Evolutionary conservation across 2,113 vertebrate genomes (phyloP).

Genomic region (Polypterus bichir): DNA sequence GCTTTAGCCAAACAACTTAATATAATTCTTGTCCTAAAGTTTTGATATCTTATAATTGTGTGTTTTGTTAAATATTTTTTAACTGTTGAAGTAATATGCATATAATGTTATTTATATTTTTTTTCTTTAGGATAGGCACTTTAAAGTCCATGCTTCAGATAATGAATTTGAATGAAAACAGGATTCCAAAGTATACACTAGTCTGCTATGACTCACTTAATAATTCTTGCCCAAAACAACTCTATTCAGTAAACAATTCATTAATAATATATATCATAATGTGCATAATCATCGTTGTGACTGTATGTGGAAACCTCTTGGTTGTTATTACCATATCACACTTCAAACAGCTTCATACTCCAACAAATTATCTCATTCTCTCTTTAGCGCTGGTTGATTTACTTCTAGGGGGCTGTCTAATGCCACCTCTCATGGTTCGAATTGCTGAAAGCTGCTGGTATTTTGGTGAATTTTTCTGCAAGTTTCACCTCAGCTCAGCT

Average conservation of each 20-base stretch:
- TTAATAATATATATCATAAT: conserved; percentile 49
- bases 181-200: no score
- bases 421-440: conserved; percentile 65
- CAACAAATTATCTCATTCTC: conserved; percentile 59
- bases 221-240: conserved; percentile 45
- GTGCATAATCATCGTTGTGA: conserved; percentile 46
- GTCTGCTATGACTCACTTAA: conserved; percentile 44
- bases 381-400: conserved; percentile 60
- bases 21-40: no score
- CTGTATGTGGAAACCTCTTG: conserved; percentile 55
- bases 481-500: conserved; percentile 52
- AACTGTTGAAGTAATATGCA: no score
- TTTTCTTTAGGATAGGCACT: no score
- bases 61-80: no score
- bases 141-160: no score
- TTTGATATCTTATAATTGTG: no score
- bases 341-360: conserved; percentile 57
- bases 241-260: conserved; percentile 36
- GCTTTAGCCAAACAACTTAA: no score
- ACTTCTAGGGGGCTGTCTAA: conserved; percentile 52
- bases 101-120: no score
- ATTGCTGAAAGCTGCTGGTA: conserved; percentile 65
- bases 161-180: no score
- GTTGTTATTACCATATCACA: conserved; percentile 57
- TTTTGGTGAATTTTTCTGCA: conserved; percentile 61